Evolutionary conservation across 1,140 invertebrate genomes (phyloP).

Genomic region (Augochlora pura): DNA sequence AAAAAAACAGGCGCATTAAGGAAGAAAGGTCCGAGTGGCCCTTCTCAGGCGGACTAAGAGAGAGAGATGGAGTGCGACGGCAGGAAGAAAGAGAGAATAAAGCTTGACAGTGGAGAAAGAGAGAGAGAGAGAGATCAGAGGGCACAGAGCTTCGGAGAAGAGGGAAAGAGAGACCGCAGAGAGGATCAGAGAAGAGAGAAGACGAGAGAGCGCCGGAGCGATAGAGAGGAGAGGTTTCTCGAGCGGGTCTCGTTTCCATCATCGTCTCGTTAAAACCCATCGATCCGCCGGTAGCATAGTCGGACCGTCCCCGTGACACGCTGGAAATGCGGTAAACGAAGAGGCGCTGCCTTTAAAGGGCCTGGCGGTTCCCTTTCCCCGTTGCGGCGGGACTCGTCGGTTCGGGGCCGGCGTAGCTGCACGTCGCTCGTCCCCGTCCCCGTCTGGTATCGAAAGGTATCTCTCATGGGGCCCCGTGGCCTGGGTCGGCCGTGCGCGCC

Average conservation of each 20-base stretch:
- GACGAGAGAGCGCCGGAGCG: no score
- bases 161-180: no score
- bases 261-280: constrained; percentile 62
- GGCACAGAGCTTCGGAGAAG: no score
- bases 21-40: not conserved
- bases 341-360: constrained; percentile 73
- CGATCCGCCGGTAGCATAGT: constrained; percentile 47
- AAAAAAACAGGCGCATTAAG: constrained; percentile 33
- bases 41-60: no score
- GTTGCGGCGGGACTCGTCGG: not conserved
- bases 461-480: constrained; percentile 15
- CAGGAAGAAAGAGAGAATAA: no score
- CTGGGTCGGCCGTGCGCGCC: not conserved
- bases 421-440: constrained; percentile 43
- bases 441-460: constrained; percentile 27
- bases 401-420: constrained; percentile 15
- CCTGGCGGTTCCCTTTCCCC: constrained; percentile 42
- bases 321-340: constrained; percentile 68
- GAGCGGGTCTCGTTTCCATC: constrained; percentile 49
- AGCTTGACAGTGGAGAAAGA: no score
- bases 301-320: constrained; percentile 56
- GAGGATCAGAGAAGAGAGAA: no score
- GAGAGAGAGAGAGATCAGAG: no score
- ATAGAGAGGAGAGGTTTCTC: constrained; percentile 5
- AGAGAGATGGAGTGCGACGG: no score